phyloP scores from a whole-genome alignment of 2,113 vertebrate genomes.

The Percopsis transmontana region DNA sequence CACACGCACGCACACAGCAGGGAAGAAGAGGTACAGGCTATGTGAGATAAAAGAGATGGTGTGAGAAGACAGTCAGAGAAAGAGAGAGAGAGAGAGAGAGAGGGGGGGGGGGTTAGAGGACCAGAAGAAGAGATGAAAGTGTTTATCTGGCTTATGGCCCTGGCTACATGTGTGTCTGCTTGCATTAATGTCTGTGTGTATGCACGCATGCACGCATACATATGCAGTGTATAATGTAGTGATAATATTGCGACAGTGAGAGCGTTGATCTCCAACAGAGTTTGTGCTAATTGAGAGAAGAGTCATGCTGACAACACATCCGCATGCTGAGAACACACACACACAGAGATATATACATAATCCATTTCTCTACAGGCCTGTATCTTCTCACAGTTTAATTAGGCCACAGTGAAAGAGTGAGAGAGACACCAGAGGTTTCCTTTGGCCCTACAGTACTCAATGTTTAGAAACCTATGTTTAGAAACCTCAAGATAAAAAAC shows the following conservation, averaged over 20 bases:
- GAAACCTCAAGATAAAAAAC: too few species aligned
- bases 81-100: conserved; percentile 57
- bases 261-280: background rate
- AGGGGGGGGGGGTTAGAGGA: conserved; percentile 31
- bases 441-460: conserved; percentile 28
- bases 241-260: background rate
- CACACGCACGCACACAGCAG: background rate
- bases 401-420: conserved; percentile 20
- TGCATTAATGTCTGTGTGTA: background rate
- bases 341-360: conserved; percentile 31
- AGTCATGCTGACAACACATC: background rate
- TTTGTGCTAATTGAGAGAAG: conserved; percentile 10
- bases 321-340: conserved; percentile 33
- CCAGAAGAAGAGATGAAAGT: background rate
- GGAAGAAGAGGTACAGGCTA: background rate
- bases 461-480: too few species aligned
- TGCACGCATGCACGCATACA: background rate
- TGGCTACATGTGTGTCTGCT: conserved; percentile 15
- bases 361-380: conserved; percentile 33
- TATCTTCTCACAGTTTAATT: conserved; percentile 49
- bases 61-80: conserved; percentile 26
- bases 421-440: conserved; percentile 44
- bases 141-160: conserved; percentile 50
- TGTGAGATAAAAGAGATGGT: conserved; percentile 45
- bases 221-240: background rate